Conservation (phyloP, 2,888 invertebrate species). For the Neoascia interrupta region DNA sequence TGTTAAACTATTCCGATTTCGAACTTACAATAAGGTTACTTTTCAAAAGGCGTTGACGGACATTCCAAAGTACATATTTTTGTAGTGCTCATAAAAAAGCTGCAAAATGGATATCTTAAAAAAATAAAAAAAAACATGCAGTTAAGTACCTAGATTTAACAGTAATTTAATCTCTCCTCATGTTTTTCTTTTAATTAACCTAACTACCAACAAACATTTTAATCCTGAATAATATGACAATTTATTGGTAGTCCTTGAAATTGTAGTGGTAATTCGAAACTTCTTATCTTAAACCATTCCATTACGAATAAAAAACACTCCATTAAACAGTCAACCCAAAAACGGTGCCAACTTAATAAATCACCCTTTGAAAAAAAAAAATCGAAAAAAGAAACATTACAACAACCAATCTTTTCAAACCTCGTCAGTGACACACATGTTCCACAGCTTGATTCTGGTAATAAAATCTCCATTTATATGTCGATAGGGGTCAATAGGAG, state of each 20-base stretch:
- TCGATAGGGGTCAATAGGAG: constrained; percentile 67
- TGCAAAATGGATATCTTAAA: no score
- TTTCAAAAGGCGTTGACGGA: no score
- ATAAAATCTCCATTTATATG: constrained; percentile 61
- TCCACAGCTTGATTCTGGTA: constrained; percentile 53
- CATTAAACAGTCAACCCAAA: constrained; percentile 28
- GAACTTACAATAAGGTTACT: no score
- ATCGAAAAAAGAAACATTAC: not conserved
- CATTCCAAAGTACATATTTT: no score
- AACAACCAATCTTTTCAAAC: not conserved
- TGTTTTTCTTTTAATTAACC: no score
- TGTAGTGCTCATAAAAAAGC: no score
- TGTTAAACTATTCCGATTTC: no score
- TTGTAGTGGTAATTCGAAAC: constrained; percentile 41
- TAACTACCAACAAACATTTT: constrained; percentile 5
- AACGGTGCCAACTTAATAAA: constrained; percentile 43
- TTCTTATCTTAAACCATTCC: constrained; percentile 49
- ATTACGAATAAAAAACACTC: constrained; percentile 8
- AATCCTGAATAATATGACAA: constrained; percentile 26
- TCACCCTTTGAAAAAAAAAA: constrained; percentile 35
- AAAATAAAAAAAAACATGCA: no score
- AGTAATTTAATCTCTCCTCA: no score
- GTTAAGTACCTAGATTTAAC: no score
- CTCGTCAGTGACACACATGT: constrained; percentile 54
- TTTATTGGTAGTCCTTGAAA: constrained; percentile 57